Percentiles rank a stretch among this genome's conserved stretches.
These are phyloP conservation scores for Pandemis corylana DNA, from an alignment of 2,888 invertebrate genomes.

Conservation along the genomic window DNA sequence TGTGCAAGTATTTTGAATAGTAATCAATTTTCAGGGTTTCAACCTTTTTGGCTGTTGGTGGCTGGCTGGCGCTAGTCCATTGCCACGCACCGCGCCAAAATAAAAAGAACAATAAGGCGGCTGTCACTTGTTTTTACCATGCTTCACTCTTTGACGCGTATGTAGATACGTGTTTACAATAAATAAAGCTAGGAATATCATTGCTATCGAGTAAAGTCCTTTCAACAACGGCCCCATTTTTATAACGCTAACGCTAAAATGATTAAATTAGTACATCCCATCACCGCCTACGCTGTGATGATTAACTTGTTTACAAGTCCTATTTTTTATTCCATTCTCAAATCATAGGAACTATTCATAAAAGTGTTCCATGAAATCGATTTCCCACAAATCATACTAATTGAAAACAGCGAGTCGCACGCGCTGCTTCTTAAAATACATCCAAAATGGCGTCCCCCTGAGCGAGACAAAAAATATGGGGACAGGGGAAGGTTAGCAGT, in stretches of 20 bases:
- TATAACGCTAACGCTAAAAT: not conserved
- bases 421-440: slow-evolving; percentile 70
- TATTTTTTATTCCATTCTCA: slow-evolving; percentile 19
- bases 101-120: no score
- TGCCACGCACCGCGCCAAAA: no score
- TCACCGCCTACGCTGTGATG: not conserved
- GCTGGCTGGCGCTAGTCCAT: no score
- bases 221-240: not conserved
- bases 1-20: no score
- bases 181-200: no score
- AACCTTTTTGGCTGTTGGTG: no score
- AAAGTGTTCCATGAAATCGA: slow-evolving; percentile 61
- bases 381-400: slow-evolving; percentile 77
- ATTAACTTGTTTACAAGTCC: not conserved
- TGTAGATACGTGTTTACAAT: no score
- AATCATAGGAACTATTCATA: slow-evolving; percentile 38
- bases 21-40: no score
- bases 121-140: no score
- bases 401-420: slow-evolving; percentile 68
- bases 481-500: slow-evolving; percentile 57
- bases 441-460: slow-evolving; percentile 66
- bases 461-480: slow-evolving; percentile 57
- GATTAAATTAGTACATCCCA: not conserved
- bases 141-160: no score
- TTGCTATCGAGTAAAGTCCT: no score